Conservation (phyloP, 64 coral and sea anemone genomes). For the Stylophora pistillata region DNA sequence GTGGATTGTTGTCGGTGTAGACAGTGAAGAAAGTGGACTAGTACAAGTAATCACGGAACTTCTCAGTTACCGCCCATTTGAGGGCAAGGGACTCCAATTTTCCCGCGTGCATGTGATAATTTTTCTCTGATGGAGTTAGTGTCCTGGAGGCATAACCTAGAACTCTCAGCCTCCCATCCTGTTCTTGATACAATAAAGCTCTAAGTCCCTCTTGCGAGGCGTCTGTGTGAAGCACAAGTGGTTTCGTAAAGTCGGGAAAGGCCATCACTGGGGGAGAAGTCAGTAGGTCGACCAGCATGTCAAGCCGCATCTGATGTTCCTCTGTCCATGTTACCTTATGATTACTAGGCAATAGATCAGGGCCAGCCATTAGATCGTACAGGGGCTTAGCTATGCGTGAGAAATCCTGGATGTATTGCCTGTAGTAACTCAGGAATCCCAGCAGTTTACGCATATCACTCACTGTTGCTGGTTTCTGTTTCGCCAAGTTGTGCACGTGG, state of each 20-base stretch:
- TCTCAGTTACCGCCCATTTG: constrained; percentile 32
- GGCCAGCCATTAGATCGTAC: constrained; percentile 33
- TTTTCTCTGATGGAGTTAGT: constrained; percentile 26
- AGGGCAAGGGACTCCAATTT: constrained; percentile 34
- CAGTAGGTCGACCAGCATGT: constrained; percentile 17
- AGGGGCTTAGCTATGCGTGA: constrained; percentile 46
- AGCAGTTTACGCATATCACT: constrained; percentile 49
- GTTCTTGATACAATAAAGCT: background rate
- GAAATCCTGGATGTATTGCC: constrained; percentile 48
- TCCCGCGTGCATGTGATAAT: constrained; percentile 9
- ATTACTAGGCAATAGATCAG: constrained; percentile 13
- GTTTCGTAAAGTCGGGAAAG: constrained; percentile 33
- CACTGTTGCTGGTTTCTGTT: constrained; percentile 22
- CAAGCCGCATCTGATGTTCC: constrained; percentile 22
- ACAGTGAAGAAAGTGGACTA: constrained; percentile 37
- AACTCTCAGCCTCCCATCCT: too few relatives aligned
- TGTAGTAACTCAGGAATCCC: constrained; percentile 20
- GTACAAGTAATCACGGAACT: constrained; percentile 35
- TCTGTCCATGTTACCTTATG: constrained; percentile 12
- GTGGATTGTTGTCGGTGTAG: constrained; percentile 48
- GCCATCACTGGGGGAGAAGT: constrained; percentile 23
- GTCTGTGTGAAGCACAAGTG: constrained; percentile 36
- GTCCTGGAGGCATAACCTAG: constrained; percentile 37
- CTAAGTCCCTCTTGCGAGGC: background rate
- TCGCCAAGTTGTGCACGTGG: background rate